Evolutionary conservation across 2,888 invertebrate genomes (phyloP).

Genomic region (Agapostemon virescens): DNA sequence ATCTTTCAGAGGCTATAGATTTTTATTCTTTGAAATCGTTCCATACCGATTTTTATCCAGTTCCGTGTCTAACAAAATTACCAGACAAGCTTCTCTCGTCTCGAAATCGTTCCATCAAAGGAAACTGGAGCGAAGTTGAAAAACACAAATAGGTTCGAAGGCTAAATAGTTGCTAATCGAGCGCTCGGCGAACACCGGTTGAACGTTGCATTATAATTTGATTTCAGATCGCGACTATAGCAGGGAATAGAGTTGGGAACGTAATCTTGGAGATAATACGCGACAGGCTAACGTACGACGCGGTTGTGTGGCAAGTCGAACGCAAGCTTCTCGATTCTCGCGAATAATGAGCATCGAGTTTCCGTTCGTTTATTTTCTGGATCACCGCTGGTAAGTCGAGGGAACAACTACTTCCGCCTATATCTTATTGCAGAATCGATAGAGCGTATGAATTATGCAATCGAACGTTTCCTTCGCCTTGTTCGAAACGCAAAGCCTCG

Average conservation of each 20-base stretch:
- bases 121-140: no score
- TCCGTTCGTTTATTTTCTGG: not conserved
- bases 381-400: slow-evolving; percentile 21
- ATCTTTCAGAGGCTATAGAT: no score
- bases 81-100: no score
- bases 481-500: slow-evolving; percentile 10
- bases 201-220: not conserved
- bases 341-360: slow-evolving; percentile 12
- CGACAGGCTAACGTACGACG: not conserved
- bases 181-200: no score
- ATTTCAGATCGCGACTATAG: not conserved
- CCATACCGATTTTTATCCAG: no score
- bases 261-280: not conserved
- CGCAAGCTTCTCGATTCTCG: not conserved
- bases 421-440: slow-evolving; percentile 49
- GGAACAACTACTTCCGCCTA: slow-evolving; percentile 33
- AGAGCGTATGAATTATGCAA: slow-evolving; percentile 57
- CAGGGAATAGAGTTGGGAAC: not conserved
- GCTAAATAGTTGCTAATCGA: no score
- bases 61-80: no score
- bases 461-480: slow-evolving; percentile 46
- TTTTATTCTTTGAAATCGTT: no score
- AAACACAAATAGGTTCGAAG: no score
- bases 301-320: not conserved
- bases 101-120: no score